Percentiles rank a stretch among this genome's conserved stretches.
These are phyloP conservation scores for Nemotelus nigrinus DNA, from an alignment of 2,888 invertebrate species.

Conservation along the genomic window DNA sequence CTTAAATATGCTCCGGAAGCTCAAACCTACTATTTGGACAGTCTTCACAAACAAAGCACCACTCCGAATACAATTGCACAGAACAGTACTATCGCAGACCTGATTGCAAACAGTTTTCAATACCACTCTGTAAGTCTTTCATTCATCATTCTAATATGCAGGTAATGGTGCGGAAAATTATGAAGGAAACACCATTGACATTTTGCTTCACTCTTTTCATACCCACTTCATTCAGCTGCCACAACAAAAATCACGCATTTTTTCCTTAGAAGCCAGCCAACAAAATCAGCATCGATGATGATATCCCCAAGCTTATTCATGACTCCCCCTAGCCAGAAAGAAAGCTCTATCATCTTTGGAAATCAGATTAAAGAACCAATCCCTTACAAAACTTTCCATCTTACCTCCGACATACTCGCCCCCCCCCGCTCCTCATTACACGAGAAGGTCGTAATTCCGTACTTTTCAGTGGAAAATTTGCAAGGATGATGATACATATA, in stretches of 20 bases:
- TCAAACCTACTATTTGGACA: too few relatives aligned
- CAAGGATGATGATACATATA: constrained; percentile 21
- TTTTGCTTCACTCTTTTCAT: neutral
- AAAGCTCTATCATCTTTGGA: constrained; percentile 20
- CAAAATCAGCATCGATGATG: neutral
- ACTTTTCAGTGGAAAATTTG: constrained; percentile 3
- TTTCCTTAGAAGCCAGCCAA: neutral
- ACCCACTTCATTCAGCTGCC: neutral
- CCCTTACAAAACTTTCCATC: too few relatives aligned
- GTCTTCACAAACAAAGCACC: too few relatives aligned
- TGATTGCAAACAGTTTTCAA: neutral
- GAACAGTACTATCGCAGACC: neutral
- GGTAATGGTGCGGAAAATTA: constrained; percentile 36
- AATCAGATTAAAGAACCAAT: constrained; percentile 23
- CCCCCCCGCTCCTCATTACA: neutral
- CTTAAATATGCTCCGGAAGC: too few relatives aligned
- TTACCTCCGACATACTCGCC: neutral
- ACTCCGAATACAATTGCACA: neutral
- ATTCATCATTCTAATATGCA: constrained; percentile 22
- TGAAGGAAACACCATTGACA: constrained; percentile 19
- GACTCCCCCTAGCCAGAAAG: constrained; percentile 1
- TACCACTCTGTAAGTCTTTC: neutral
- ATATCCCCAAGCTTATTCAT: neutral
- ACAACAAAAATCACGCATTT: neutral
- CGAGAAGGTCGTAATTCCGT: neutral